Conservation (phyloP, 2,888 invertebrate species). For the Caenorhabditis sp. region DNA sequence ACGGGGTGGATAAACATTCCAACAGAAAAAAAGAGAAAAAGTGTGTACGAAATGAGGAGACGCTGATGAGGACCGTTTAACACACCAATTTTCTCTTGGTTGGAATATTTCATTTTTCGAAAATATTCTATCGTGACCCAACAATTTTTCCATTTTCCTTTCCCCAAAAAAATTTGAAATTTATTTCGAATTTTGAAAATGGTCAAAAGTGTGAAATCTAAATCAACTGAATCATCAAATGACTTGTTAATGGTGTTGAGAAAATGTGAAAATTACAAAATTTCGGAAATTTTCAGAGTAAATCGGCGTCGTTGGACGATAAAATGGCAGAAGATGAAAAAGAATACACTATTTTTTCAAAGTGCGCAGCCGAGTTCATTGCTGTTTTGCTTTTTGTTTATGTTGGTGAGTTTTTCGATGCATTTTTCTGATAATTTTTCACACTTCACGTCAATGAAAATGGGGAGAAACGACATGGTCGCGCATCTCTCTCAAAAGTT, state of each 20-base stretch:
- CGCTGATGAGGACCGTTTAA: background rate
- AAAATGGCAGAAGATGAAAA: conserved; percentile 41
- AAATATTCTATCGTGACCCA: no score
- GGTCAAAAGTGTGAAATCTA: background rate
- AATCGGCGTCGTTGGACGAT: background rate
- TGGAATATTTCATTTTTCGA: background rate
- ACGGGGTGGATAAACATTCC: background rate
- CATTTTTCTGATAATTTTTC: background rate
- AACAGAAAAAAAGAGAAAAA: background rate
- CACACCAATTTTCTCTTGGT: background rate
- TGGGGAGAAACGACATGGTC: no score
- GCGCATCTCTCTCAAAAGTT: no score
- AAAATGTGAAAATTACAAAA: background rate
- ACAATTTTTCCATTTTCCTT: no score
- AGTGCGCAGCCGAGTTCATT: conserved; percentile 64
- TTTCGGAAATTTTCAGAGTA: background rate
- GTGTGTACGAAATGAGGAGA: background rate
- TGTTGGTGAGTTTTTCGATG: conserved; percentile 56
- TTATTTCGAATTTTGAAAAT: no score
- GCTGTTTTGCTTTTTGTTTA: conserved; percentile 64
- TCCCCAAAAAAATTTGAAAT: no score
- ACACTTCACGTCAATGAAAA: no score
- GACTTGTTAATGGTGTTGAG: background rate
- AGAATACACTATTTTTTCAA: conserved; percentile 44
- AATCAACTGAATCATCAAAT: background rate